Conservation (phyloP, 2,888 invertebrate genomes). For the Lycophotia porphyrea region DNA sequence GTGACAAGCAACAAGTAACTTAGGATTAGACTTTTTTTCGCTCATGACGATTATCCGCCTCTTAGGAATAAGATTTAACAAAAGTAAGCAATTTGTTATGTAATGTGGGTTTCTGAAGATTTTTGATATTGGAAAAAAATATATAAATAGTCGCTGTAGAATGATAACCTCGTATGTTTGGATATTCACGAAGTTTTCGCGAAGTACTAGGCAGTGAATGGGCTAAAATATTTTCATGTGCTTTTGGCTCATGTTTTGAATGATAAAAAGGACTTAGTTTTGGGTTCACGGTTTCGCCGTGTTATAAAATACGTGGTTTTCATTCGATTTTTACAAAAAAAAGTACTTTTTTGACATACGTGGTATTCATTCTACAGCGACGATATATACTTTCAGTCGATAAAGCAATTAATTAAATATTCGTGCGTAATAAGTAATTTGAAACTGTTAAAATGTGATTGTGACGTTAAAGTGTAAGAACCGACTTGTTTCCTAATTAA, state of each 20-base stretch:
- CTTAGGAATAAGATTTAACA: constrained; percentile 83
- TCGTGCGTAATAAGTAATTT: constrained; percentile 54
- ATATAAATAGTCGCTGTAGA: too few relatives aligned
- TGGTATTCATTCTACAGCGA: too few relatives aligned
- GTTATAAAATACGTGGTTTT: too few relatives aligned
- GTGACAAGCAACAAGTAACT: constrained; percentile 58
- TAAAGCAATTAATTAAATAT: constrained; percentile 49
- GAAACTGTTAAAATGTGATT: constrained; percentile 61
- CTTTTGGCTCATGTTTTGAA: too few relatives aligned
- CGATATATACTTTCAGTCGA: constrained; percentile 56
- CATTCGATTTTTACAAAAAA: too few relatives aligned
- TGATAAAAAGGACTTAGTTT: too few relatives aligned
- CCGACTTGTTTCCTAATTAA: constrained; percentile 59
- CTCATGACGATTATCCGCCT: constrained; percentile 87
- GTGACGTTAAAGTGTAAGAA: constrained; percentile 58
- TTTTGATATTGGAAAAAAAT: constrained; percentile 63
- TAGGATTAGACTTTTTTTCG: constrained; percentile 73
- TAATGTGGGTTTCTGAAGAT: constrained; percentile 59
- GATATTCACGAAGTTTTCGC: too few relatives aligned
- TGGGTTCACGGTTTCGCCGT: too few relatives aligned
- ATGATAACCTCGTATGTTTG: too few relatives aligned
- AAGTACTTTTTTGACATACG: too few relatives aligned
- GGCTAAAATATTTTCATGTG: too few relatives aligned
- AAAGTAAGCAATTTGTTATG: constrained; percentile 72
- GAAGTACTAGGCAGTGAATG: too few relatives aligned